Conservation (phyloP, 2,888 invertebrate species). For the Xestia xanthographa region DNA sequence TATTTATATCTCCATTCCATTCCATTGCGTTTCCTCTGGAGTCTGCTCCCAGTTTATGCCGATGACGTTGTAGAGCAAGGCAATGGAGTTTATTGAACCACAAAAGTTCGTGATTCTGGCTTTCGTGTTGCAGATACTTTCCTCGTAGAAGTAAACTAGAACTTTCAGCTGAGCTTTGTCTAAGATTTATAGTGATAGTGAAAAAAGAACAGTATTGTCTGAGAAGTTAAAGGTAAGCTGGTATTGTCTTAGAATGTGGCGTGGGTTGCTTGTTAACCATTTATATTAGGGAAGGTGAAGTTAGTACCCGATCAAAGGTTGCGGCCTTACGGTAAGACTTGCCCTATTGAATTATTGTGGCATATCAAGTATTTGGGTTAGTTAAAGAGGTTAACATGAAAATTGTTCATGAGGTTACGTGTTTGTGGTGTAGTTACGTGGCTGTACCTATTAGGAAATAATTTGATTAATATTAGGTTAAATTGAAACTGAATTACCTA, state of each 20-base stretch:
- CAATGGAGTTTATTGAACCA: slow-evolving; percentile 46
- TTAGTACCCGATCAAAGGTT: slow-evolving; percentile 22
- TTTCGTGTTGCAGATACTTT: slow-evolving; percentile 55
- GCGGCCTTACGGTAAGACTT: slow-evolving; percentile 7
- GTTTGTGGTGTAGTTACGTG: slow-evolving; percentile 11
- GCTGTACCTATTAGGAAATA: slow-evolving; percentile 7
- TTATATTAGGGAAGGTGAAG: slow-evolving; percentile 28
- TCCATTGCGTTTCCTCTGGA: slow-evolving; percentile 23
- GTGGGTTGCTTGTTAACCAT: slow-evolving; percentile 30
- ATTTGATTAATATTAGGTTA: slow-evolving; percentile 12
- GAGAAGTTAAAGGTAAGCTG: slow-evolving; percentile 19
- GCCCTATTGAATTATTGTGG: slow-evolving; percentile 46
- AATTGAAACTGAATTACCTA: background rate
- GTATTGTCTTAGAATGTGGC: slow-evolving; percentile 26
- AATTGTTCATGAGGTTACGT: slow-evolving; percentile 23
- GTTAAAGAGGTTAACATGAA: slow-evolving; percentile 38
- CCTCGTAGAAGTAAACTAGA: slow-evolving; percentile 38
- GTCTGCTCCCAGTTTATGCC: slow-evolving; percentile 16
- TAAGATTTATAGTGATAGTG: slow-evolving; percentile 57
- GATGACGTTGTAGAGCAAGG: slow-evolving; percentile 33
- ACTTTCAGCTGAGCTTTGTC: slow-evolving; percentile 56
- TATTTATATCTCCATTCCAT: slow-evolving; percentile 16
- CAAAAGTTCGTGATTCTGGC: slow-evolving; percentile 49
- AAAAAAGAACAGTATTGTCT: slow-evolving; percentile 37
- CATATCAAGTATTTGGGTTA: slow-evolving; percentile 36